These are phyloP conservation scores for Caenorhabditis parvicauda DNA, from an alignment of 2,888 invertebrate genomes.

Conservation along the genomic window DNA sequence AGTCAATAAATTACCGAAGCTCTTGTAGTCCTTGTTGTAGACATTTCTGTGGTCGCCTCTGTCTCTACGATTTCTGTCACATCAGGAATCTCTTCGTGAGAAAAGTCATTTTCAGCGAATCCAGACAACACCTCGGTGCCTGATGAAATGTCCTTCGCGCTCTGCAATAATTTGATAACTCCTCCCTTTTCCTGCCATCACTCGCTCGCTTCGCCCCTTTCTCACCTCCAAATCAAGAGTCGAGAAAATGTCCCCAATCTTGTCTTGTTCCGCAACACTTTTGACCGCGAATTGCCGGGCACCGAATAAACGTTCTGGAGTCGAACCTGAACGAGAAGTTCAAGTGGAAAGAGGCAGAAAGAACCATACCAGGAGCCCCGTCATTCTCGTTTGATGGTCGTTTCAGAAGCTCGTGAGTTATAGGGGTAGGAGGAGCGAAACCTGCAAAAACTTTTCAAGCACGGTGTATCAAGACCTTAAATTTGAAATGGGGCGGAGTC, in stretches of 20 bases:
- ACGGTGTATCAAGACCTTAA: too few species aligned
- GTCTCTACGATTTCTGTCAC: too few species aligned
- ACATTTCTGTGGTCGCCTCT: too few species aligned
- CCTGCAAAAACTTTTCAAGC: too few species aligned
- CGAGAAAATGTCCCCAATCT: not conserved
- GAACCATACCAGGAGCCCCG: conserved; percentile 19
- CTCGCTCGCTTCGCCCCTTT: too few species aligned
- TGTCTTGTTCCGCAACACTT: not conserved
- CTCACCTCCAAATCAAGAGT: not conserved
- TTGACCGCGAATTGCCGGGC: conserved; percentile 28
- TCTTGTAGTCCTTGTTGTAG: too few species aligned
- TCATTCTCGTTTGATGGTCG: conserved; percentile 15
- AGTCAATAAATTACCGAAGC: too few species aligned
- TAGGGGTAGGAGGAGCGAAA: conserved; percentile 10
- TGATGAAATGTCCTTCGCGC: not conserved
- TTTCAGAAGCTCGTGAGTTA: conserved; percentile 19
- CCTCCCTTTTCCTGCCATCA: too few species aligned
- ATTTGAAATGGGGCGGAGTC: too few species aligned
- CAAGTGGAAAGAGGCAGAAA: not conserved
- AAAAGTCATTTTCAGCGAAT: too few species aligned
- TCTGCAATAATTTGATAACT: not conserved
- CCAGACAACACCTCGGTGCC: too few species aligned
- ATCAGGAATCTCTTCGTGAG: too few species aligned
- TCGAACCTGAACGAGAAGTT: conserved; percentile 11
- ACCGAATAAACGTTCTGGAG: conserved; percentile 32